These are phyloP conservation scores for Zaprionus taronus DNA, from an alignment of 1,140 invertebrate species.

Conservation along the genomic window DNA sequence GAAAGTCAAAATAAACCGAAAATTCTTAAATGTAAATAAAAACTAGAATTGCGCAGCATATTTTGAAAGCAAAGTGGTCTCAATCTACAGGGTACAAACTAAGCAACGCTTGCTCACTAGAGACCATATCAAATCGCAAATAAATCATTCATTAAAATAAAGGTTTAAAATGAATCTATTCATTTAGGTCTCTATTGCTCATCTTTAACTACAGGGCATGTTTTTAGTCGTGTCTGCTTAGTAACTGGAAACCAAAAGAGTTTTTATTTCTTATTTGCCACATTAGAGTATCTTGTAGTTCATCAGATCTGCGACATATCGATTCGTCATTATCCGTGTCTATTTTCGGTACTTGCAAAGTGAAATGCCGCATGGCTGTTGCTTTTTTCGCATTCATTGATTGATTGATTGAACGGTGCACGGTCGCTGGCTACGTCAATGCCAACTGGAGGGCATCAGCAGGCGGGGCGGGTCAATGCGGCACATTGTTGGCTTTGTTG, in stretches of 20 bases:
- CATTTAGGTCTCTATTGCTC: too few relatives aligned
- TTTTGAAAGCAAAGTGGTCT: too few relatives aligned
- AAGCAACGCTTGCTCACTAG: too few relatives aligned
- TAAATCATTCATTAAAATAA: too few relatives aligned
- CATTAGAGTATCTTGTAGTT: constrained; percentile 2
- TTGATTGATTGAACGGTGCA: constrained; percentile 31
- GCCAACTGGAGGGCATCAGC: constrained; percentile 38
- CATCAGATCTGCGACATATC: background rate
- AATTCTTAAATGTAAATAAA: too few relatives aligned
- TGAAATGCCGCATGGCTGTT: constrained; percentile 58
- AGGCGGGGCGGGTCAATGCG: constrained; percentile 34
- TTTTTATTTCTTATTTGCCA: background rate
- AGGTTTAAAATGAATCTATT: too few relatives aligned
- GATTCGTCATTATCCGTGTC: background rate
- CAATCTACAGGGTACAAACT: too few relatives aligned
- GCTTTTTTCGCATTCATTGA: constrained; percentile 3
- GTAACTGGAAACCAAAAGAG: background rate
- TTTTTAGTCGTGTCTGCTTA: background rate
- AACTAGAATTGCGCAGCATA: too few relatives aligned
- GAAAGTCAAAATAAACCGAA: background rate
- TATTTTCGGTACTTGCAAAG: constrained; percentile 42
- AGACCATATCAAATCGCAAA: too few relatives aligned
- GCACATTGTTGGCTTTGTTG: constrained; percentile 39
- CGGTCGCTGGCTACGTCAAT: constrained; percentile 22
- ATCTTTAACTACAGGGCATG: background rate